A percentile compares a stretch with the other conserved stretches of the same genome.
phyloP scores from a whole-genome alignment of 1,140 invertebrate species.

The Colletes latitarsis region DNA sequence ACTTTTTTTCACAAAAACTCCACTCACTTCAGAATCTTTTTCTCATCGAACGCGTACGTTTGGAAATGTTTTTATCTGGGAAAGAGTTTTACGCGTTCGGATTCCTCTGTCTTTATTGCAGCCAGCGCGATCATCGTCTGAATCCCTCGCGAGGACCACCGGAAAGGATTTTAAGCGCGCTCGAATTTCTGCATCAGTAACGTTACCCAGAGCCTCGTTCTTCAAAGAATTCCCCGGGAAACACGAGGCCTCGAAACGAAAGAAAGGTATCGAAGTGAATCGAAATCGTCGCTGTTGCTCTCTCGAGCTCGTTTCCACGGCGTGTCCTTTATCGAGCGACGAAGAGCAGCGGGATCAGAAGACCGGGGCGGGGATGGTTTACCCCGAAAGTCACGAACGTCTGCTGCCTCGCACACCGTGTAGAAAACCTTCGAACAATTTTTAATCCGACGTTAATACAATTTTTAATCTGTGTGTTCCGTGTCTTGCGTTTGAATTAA shows the following conservation, averaged over 20 bases:
- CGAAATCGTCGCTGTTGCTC: background rate
- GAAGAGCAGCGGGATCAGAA: constrained; percentile 54
- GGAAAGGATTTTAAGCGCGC: constrained; percentile 9
- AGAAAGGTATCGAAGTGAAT: constrained; percentile 34
- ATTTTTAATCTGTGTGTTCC: too few species aligned
- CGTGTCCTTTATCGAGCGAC: constrained; percentile 36
- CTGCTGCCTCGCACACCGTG: background rate
- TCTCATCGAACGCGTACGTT: too few species aligned
- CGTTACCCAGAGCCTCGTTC: background rate
- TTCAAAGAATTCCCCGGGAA: constrained; percentile 24
- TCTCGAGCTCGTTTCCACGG: background rate
- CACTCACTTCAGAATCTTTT: background rate
- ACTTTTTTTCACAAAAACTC: too few species aligned
- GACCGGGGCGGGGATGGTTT: constrained; percentile 17
- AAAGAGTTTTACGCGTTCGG: too few species aligned
- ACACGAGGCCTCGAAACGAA: background rate
- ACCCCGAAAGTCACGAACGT: background rate
- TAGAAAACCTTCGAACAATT: background rate
- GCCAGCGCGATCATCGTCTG: background rate
- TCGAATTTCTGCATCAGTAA: constrained; percentile 33
- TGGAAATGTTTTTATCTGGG: too few species aligned
- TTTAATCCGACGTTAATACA: too few species aligned
- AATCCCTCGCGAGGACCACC: background rate
- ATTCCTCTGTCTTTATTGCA: background rate
- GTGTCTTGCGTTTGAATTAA: too few species aligned